Evolutionary conservation across 2,797 vertebrate genomes (phyloP), one percentile per base, ranked within the genome.

Genomic region (Champsocephalus esox): DNA sequence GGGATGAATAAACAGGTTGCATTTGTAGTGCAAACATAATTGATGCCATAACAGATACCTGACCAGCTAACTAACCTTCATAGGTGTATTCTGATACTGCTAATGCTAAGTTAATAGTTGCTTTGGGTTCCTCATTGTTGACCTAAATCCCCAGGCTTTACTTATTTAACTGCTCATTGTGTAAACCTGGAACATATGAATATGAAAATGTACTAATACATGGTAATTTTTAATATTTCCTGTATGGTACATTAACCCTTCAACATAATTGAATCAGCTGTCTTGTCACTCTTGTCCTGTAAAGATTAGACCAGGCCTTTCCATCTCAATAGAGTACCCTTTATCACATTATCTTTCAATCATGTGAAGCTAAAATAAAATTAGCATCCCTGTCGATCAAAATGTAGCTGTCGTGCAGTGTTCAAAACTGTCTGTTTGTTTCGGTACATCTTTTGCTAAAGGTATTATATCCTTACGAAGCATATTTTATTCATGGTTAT

Each of bases 311-410:
- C 50, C 11, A 21, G 41, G 21, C 48, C 11, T 54, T 13, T 54
- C 59, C 13, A 24, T 56, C 10, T 19, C 12, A 50, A 51, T 17
- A 17, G 9, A 51, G 34, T 16, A 17, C 12, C n/a, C 72, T 66
- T 56, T 50, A 11, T 66, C 55, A 51, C 48, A 17, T 61, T 68
- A 55, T 61, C n/a, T 32, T 76, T 51, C 44, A 80, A 21, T 45
- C 12, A 54, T 64, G 57, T 56, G 28, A 46, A 46, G 34, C 16
- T 45, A 12, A 65, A 71, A 62, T 13, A 1, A 70, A 34, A 5
- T 32, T 44, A 41, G 14, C 11, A 48, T 54, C 17, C 10, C 10
- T 69, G 41, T 54, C 21, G 38, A 21, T 49, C 60, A 73, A 11
- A 61, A 16, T 57, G 11, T 1, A 11, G 24, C 41, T 46, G 19